Evolutionary conservation across 2,113 vertebrate species (phyloP).

Genomic region (Pycnonotus jocosus): DNA sequence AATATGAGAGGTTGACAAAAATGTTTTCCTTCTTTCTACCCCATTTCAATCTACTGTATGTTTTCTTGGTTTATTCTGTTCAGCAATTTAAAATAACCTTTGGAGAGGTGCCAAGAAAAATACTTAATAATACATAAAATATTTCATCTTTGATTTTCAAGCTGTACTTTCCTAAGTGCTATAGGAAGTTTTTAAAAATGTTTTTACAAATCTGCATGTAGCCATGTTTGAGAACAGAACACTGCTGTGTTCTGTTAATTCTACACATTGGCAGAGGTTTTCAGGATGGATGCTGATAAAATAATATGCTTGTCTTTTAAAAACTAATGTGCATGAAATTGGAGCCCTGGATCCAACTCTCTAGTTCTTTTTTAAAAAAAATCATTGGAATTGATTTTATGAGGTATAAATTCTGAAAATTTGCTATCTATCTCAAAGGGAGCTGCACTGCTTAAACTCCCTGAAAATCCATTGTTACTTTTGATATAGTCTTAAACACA

Average conservation of each 20-base stretch:
- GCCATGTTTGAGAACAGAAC: not conserved
- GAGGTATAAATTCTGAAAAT: not conserved
- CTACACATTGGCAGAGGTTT: not conserved
- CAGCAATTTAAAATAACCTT: not conserved
- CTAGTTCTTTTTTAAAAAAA: not conserved
- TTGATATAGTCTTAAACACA: not conserved
- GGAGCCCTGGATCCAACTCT: not conserved
- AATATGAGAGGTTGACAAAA: not conserved
- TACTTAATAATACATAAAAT: not conserved
- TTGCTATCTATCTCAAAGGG: not conserved
- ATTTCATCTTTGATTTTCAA: not conserved
- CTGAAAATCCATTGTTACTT: not conserved
- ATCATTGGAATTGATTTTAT: not conserved
- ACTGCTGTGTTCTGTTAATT: not conserved
- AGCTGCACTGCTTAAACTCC: not conserved
- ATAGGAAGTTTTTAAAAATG: not conserved
- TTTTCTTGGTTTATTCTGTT: not conserved
- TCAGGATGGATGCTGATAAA: not conserved
- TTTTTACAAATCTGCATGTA: not conserved
- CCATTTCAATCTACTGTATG: not conserved
- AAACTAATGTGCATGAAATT: not conserved
- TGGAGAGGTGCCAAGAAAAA: not conserved
- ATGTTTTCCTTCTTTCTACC: not conserved
- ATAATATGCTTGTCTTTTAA: not conserved
- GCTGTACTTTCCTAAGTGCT: not conserved